Conservation (phyloP, 2,888 invertebrate species). For the Nudaria mundana region DNA sequence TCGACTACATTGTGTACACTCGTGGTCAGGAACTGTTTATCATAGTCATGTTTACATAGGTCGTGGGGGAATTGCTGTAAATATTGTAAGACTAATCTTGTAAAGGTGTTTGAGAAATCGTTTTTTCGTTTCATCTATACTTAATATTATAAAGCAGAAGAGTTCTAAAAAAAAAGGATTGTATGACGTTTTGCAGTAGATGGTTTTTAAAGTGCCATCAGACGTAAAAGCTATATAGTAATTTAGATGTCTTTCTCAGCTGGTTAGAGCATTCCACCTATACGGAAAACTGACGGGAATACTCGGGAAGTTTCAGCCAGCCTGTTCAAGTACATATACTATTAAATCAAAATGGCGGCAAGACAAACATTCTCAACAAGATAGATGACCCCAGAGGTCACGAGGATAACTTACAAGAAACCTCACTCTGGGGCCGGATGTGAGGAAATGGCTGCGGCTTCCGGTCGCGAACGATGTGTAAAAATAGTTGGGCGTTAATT, state of each 20-base stretch:
- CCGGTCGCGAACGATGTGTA: constrained; percentile 36
- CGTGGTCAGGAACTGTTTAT: not conserved
- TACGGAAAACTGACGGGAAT: no score
- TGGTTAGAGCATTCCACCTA: no score
- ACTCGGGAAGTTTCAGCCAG: constrained; percentile 1
- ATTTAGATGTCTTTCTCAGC: no score
- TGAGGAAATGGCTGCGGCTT: constrained; percentile 53
- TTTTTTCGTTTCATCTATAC: no score
- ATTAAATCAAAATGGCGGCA: constrained; percentile 39
- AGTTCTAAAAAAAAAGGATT: no score
- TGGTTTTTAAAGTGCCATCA: no score
- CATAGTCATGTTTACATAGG: not conserved
- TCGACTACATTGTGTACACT: constrained; percentile 17
- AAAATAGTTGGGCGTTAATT: constrained; percentile 40
- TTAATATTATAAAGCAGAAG: no score
- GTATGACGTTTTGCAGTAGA: no score
- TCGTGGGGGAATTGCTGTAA: no score
- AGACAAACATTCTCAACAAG: constrained; percentile 43
- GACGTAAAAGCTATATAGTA: no score
- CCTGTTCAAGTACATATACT: constrained; percentile 14
- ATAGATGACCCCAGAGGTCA: constrained; percentile 47
- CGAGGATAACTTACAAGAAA: constrained; percentile 36
- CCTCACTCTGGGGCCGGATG: constrained; percentile 49
- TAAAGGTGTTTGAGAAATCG: no score
- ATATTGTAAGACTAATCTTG: no score